phyloP scores from a whole-genome alignment of 2,113 vertebrate genomes.

The Carlito syrichta region DNA sequence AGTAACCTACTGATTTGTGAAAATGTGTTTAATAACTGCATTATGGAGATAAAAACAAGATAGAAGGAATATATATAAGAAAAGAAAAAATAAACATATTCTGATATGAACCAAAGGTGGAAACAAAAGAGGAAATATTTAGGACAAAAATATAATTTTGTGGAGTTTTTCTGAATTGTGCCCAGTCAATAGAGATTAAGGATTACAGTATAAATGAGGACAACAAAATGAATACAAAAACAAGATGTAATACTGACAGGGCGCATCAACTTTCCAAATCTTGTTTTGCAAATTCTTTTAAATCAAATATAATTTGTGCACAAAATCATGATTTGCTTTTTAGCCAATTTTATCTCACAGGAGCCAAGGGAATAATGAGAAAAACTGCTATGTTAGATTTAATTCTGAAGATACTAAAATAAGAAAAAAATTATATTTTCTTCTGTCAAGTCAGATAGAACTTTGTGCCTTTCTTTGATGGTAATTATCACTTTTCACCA shows the following conservation, averaged over 20 bases:
- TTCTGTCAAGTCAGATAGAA: not conserved
- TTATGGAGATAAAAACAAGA: not conserved
- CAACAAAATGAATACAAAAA: not conserved
- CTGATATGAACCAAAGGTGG: not conserved
- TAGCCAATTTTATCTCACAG: conserved; percentile 1
- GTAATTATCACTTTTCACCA: not conserved
- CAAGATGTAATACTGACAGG: not conserved
- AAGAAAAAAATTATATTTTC: conserved; percentile 5
- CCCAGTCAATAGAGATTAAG: not conserved
- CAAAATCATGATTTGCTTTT: not conserved
- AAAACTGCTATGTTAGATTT: not conserved
- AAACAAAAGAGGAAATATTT: not conserved
- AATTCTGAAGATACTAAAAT: not conserved
- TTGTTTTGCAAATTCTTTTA: not conserved
- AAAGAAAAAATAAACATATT: not conserved
- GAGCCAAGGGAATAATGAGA: not conserved
- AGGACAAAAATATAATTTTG: not conserved
- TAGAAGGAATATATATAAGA: not conserved
- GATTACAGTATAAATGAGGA: not conserved
- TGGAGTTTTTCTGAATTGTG: not conserved
- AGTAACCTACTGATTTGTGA: not conserved
- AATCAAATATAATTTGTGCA: conserved; percentile 29
- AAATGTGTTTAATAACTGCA: not conserved
- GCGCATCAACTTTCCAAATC: not conserved
- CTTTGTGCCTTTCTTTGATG: not conserved